phyloP scores from a whole-genome alignment of 2,797 vertebrate species.

The Lagodon rhomboides region DNA sequence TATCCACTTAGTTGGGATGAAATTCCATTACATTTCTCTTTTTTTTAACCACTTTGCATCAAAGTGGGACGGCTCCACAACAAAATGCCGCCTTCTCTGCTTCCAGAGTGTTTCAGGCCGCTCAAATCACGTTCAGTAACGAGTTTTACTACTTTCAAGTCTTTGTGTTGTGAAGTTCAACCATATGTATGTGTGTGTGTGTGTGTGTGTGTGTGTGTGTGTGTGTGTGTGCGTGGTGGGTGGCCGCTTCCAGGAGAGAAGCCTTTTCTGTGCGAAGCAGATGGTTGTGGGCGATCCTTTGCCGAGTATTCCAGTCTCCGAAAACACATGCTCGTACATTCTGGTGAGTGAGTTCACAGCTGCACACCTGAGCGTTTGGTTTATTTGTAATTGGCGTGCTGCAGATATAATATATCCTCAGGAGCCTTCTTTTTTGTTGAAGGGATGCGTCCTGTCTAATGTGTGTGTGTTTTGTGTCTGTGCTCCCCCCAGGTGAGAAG shows the following conservation, averaged over 20 bases:
- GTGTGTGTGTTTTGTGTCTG: background rate
- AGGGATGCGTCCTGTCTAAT: background rate
- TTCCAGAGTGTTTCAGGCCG: background rate
- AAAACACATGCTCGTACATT: slow-evolving; percentile 98
- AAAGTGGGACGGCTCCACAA: slow-evolving; percentile 11
- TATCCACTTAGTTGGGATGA: background rate
- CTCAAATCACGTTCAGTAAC: slow-evolving; percentile 11
- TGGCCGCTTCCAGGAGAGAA: slow-evolving; percentile 91
- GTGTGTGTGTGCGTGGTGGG: slow-evolving; percentile 17
- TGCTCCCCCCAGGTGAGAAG: slow-evolving; percentile 90
- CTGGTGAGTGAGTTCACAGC: slow-evolving; percentile 86
- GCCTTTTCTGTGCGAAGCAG: slow-evolving; percentile 96
- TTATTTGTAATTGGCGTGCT: background rate
- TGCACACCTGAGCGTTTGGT: slow-evolving; percentile 25
- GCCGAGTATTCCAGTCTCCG: slow-evolving; percentile 98
- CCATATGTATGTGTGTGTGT: slow-evolving; percentile 13
- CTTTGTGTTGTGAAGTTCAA: slow-evolving; percentile 29
- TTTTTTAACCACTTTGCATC: background rate
- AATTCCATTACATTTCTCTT: background rate
- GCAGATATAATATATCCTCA: slow-evolving; percentile 12
- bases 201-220: slow-evolving; percentile 10
- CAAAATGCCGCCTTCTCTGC: background rate
- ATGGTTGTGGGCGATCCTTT: slow-evolving; percentile 97
- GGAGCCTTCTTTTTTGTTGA: background rate
- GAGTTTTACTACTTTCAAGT: slow-evolving; percentile 31